phyloP scores from a whole-genome alignment of 1,140 invertebrate genomes.

The Muscidifurax raptorellus region DNA sequence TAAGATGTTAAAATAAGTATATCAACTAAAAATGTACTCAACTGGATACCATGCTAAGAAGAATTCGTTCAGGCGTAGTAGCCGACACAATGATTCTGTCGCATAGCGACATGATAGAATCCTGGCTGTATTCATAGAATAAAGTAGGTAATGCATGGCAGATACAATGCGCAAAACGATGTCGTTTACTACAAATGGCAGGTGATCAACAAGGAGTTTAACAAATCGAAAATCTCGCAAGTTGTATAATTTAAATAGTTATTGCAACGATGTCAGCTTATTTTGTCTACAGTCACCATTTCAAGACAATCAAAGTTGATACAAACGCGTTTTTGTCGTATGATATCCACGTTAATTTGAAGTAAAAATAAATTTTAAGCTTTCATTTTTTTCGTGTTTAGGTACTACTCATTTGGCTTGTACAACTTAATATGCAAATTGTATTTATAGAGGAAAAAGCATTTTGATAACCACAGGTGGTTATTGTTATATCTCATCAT shows the following conservation, averaged over 20 bases:
- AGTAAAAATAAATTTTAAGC: neutral
- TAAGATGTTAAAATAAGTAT: neutral
- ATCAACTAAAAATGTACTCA: neutral
- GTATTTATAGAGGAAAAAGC: neutral
- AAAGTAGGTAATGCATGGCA: slow-evolving; percentile 61
- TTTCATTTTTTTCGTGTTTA: neutral
- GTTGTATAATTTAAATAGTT: slow-evolving; percentile 5
- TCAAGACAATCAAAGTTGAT: neutral
- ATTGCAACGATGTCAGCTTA: neutral
- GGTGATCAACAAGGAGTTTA: slow-evolving; percentile 4
- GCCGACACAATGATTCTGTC: slow-evolving; percentile 58
- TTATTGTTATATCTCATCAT: neutral
- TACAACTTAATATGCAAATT: neutral
- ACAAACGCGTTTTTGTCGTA: neutral
- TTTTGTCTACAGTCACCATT: slow-evolving; percentile 24
- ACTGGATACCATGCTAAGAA: neutral
- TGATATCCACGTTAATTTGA: neutral
- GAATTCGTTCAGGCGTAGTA: neutral
- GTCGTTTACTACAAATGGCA: neutral
- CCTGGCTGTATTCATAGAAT: slow-evolving; percentile 62
- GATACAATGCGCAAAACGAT: slow-evolving; percentile 56
- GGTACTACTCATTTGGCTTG: neutral
- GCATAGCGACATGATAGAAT: slow-evolving; percentile 61
- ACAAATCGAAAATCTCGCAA: slow-evolving; percentile 18
- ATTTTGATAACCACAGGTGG: neutral